Percentiles rank a stretch among this genome's conserved stretches.
Evolutionary conservation across 2,888 invertebrate genomes (phyloP).

Genomic region (Phengaris arion): DNA sequence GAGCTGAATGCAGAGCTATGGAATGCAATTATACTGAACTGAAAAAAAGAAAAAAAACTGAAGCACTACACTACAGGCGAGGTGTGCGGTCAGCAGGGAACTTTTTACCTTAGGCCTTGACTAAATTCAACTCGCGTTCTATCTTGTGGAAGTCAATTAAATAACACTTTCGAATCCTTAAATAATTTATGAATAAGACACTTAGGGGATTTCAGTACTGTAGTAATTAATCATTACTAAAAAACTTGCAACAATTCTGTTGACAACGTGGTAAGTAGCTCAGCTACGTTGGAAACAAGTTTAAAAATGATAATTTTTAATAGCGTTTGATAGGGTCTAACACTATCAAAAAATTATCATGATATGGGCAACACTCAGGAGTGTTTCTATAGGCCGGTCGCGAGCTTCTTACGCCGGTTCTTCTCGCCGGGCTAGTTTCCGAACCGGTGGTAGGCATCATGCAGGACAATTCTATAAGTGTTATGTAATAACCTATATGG

Average conservation of each 20-base stretch:
- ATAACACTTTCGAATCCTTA: not conserved
- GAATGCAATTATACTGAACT: not conserved
- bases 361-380: not conserved
- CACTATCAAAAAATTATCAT: no score
- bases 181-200: not conserved
- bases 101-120: not conserved
- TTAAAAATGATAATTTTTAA: not conserved
- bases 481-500: no score
- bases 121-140: not conserved
- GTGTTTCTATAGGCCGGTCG: no score
- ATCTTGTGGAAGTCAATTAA: not conserved
- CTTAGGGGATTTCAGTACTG: conserved; percentile 15
- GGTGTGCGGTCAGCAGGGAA: no score
- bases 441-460: no score
- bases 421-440: no score
- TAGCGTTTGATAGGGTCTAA: not conserved
- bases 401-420: no score
- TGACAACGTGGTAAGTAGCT: not conserved
- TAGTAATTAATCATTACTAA: not conserved
- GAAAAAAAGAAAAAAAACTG: no score
- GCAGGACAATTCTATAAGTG: no score
- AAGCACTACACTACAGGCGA: no score
- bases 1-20: no score
- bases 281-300: not conserved
- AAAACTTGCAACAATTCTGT: not conserved